phyloP scores from a whole-genome alignment of 1,140 invertebrate genomes.

The Trichonephila clavata region DNA sequence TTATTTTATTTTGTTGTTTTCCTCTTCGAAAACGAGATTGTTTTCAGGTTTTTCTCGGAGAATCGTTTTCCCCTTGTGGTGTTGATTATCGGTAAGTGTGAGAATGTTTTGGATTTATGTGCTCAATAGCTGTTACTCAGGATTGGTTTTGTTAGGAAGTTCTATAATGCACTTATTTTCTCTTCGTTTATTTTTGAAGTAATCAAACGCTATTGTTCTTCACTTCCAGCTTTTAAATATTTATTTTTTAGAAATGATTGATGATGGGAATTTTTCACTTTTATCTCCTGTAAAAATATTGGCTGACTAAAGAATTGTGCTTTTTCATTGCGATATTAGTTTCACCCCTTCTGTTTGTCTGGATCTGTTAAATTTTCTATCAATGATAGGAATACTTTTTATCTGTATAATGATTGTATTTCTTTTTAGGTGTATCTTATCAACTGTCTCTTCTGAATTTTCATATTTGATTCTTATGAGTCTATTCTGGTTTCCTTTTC shows the following conservation, averaged over 20 bases:
- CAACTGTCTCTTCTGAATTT: too few species aligned
- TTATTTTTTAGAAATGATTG: not conserved
- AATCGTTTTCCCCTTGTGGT: not conserved
- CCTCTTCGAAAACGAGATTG: slow-evolving; percentile 11
- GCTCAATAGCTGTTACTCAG: not conserved
- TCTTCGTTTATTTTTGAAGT: not conserved
- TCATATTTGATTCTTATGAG: too few species aligned
- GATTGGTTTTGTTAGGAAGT: not conserved
- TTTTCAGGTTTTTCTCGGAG: not conserved
- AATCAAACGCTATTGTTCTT: not conserved
- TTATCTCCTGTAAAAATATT: not conserved
- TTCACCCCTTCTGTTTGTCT: too few species aligned
- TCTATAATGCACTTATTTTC: not conserved
- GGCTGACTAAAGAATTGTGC: not conserved
- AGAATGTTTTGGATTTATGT: not conserved
- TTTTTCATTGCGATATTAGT: too few species aligned
- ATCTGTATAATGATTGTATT: too few species aligned
- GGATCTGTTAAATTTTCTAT: too few species aligned
- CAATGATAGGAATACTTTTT: too few species aligned
- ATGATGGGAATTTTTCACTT: not conserved
- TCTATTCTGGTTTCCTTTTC: too few species aligned
- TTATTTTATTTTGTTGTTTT: slow-evolving; percentile 26
- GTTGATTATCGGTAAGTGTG: not conserved
- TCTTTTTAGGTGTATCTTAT: too few species aligned
- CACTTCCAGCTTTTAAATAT: not conserved